Percentiles rank a stretch among this genome's conserved stretches.
Evolutionary conservation across 2,113 vertebrate species (phyloP).

Genomic region (Crotophaga sulcirostris): DNA sequence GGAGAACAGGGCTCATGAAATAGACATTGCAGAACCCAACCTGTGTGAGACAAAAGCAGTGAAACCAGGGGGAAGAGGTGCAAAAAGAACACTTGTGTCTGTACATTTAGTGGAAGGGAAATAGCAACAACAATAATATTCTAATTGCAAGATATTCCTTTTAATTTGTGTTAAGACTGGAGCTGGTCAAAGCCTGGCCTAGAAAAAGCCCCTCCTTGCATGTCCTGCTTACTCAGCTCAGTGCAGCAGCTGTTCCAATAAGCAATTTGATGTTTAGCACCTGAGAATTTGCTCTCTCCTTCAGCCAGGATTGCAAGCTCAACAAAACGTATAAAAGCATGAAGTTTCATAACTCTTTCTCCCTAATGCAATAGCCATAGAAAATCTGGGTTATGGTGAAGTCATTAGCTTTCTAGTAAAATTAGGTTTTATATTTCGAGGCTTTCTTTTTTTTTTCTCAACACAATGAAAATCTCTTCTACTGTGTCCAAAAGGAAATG

Average conservation of each 20-base stretch:
- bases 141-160: background rate
- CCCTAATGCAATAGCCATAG: conserved; percentile 25
- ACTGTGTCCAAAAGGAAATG: background rate
- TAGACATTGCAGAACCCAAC: background rate
- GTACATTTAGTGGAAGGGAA: background rate
- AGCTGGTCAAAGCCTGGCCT: background rate
- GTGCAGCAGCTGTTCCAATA: conserved; percentile 75
- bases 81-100: background rate
- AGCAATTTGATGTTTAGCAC: conserved; percentile 73
- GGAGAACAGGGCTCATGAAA: background rate
- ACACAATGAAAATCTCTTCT: background rate
- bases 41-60: background rate
- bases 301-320: conserved; percentile 75
- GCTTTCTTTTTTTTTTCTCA: background rate
- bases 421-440: conserved; percentile 27
- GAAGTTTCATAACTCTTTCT: conserved; percentile 62
- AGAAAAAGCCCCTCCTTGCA: conserved; percentile 28
- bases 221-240: conserved; percentile 75
- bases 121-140: background rate
- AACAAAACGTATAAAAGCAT: conserved; percentile 70
- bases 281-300: conserved; percentile 73
- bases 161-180: background rate
- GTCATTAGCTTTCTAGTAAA: conserved; percentile 56
- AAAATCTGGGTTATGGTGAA: conserved; percentile 51
- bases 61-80: background rate